A percentile compares a stretch with the other conserved stretches of the same genome.
Conservation (phyloP, 2,888 invertebrate genomes). For the Toxonevra muliebris region DNA sequence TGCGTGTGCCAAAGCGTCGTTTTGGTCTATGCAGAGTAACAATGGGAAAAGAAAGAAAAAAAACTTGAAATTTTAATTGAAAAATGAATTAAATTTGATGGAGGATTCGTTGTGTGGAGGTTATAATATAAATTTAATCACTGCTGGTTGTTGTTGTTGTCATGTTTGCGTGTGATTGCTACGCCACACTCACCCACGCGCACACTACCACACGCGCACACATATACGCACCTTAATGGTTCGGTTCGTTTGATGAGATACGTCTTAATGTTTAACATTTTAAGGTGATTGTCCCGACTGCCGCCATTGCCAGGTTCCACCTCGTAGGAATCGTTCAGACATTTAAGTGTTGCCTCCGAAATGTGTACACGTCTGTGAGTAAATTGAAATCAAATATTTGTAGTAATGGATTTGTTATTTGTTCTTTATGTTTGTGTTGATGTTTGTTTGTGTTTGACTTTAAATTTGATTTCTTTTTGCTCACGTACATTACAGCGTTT, state of each 20-base stretch:
- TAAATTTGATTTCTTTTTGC: too few relatives aligned
- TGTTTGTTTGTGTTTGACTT: too few relatives aligned
- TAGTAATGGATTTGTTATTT: too few relatives aligned
- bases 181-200: too few relatives aligned
- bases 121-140: slow-evolving; percentile 1
- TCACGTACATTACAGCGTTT: too few relatives aligned
- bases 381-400: slow-evolving; percentile 55
- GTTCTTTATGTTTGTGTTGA: too few relatives aligned
- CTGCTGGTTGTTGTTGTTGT: slow-evolving; percentile 15
- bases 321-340: slow-evolving; percentile 88
- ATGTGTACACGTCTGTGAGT: slow-evolving; percentile 88
- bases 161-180: too few relatives aligned
- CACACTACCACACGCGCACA: too few relatives aligned
- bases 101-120: background rate
- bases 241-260: slow-evolving; percentile 87
- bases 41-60: slow-evolving; percentile 9
- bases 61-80: background rate
- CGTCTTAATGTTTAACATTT: slow-evolving; percentile 86
- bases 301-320: slow-evolving; percentile 93
- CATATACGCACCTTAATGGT: slow-evolving; percentile 69
- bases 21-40: slow-evolving; percentile 51
- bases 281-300: slow-evolving; percentile 82
- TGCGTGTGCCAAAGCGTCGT: slow-evolving; percentile 61
- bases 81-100: background rate
- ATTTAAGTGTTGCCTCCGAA: slow-evolving; percentile 87